Conservation (phyloP, 2,797 vertebrate species). For the Myioborus miniatus region DNA sequence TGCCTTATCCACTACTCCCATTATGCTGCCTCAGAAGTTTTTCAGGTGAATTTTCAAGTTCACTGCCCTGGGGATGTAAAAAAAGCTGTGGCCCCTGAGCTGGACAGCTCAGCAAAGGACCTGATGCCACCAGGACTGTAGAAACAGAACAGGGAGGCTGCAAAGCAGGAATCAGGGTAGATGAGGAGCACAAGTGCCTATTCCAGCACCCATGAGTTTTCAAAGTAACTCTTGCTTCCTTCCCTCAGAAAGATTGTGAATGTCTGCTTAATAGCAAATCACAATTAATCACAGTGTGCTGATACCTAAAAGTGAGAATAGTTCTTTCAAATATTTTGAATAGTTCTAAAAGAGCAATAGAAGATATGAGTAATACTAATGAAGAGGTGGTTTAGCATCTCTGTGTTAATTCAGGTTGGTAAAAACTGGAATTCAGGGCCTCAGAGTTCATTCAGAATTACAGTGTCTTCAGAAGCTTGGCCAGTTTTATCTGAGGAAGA, state of each 20-base stretch:
- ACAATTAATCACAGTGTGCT: background rate
- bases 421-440: background rate
- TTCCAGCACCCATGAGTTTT: background rate
- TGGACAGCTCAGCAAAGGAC: background rate
- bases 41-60: background rate
- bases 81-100: background rate
- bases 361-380: background rate
- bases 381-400: background rate
- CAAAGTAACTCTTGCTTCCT: background rate
- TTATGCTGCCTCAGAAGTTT: background rate
- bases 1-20: background rate
- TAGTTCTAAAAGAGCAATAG: background rate
- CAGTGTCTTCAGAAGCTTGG: background rate
- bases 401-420: background rate
- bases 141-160: background rate
- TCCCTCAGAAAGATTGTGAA: background rate
- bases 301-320: background rate
- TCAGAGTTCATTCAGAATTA: background rate
- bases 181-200: background rate
- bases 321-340: background rate
- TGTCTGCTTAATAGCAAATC: background rate
- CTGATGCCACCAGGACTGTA: background rate
- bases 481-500: background rate
- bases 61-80: background rate
- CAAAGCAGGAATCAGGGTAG: background rate